These are phyloP conservation scores for Periophthalmus modestus DNA, from an alignment of 2,113 vertebrate species.

Conservation along the genomic window DNA sequence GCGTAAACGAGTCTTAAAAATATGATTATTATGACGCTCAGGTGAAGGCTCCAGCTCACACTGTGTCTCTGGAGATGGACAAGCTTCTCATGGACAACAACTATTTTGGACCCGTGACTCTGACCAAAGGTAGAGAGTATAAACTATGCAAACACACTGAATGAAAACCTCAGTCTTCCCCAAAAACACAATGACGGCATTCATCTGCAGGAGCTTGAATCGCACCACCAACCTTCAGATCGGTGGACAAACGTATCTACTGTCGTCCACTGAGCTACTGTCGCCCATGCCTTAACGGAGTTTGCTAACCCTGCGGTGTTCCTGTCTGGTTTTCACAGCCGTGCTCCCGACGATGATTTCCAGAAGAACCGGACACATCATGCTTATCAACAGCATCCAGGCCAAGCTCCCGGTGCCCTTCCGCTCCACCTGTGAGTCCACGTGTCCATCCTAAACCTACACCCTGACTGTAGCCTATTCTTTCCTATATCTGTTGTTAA, in stretches of 20 bases:
- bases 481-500: no score
- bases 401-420: conserved; percentile 91
- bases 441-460: no score
- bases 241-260: no score
- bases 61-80: conserved; percentile 87
- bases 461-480: no score
- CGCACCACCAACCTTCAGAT: no score
- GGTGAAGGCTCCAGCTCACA: conserved; percentile 85
- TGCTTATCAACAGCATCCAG: conserved; percentile 91
- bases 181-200: no score
- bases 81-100: conserved; percentile 93
- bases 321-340: conserved; percentile 67
- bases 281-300: no score
- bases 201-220: no score
- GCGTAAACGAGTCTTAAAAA: no score
- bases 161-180: no score
- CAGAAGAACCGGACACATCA: conserved; percentile 87
- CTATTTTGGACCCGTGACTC: conserved; percentile 91
- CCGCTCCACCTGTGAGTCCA: conserved; percentile 88
- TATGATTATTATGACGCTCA: not conserved
- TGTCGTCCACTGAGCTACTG: no score
- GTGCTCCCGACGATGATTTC: conserved; percentile 92
- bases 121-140: conserved; percentile 86
- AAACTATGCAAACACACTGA: no score
- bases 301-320: not conserved